Conservation (phyloP, 2,888 invertebrate species). For the Atethmia centrago region DNA sequence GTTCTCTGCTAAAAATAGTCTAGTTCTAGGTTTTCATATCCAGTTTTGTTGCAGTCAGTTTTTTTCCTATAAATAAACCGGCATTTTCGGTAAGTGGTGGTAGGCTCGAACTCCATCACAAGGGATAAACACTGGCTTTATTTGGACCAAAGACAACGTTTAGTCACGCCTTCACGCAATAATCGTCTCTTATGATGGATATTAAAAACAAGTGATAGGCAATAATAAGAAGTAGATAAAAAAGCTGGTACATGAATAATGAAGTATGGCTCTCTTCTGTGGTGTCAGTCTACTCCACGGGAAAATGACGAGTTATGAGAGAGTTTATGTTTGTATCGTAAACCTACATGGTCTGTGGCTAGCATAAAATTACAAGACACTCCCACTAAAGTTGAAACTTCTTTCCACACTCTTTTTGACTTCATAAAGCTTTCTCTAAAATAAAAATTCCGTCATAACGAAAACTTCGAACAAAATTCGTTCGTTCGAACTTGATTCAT, state of each 20-base stretch:
- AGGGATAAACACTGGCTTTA: slow-evolving; percentile 24
- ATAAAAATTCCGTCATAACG: background rate
- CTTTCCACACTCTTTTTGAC: too few relatives aligned
- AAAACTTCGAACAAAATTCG: slow-evolving; percentile 10
- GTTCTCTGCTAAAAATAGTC: background rate
- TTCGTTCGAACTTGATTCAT: background rate
- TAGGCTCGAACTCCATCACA: slow-evolving; percentile 33
- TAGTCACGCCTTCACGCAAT: background rate
- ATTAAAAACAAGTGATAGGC: background rate
- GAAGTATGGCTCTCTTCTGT: background rate
- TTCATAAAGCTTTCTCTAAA: background rate
- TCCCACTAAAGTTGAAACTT: background rate
- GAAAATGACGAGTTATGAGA: background rate
- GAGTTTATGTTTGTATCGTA: background rate
- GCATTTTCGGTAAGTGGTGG: slow-evolving; percentile 33
- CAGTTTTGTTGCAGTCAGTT: too few relatives aligned
- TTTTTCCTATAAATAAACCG: slow-evolving; percentile 18
- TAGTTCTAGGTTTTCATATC: background rate
- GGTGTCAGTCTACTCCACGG: background rate
- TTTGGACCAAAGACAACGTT: slow-evolving; percentile 13
- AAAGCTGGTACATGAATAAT: background rate
- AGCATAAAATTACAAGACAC: background rate
- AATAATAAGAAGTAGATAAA: background rate
- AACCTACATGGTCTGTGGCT: too few relatives aligned
- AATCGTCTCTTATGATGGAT: background rate